Base-by-base conservation (phyloP, 1,140 invertebrate species). In the Zeugodacus cucurbitae region DNA sequence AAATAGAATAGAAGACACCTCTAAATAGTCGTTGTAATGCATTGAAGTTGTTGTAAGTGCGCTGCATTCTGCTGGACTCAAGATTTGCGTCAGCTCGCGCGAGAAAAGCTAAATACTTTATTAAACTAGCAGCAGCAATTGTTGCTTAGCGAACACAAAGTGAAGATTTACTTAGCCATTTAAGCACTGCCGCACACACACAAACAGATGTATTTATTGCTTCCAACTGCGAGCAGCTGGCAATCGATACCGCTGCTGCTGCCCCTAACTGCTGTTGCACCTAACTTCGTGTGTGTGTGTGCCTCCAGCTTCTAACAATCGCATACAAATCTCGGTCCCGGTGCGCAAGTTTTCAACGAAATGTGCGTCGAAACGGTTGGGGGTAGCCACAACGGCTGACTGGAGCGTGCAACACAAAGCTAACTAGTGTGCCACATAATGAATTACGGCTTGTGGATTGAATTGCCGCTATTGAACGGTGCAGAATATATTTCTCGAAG, bases 291-390 rank as follows among this genome's bases (percentile, higher is more conserved):
- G 22, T 74, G 67, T 41, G 7, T 74, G 17, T 10, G 8, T 37
- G 67, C 5, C 3, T 29, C 44, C 20, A 32, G 14, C 2, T 57
- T 57, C 48, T 59, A 58, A 59, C 32, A 37, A 86, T 41, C 57
- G 34, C 57, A 88, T 86, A 91, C 91, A 92, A 92, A 92, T 92
- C 91, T 92, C 91, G 91, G 92, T 92, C 91, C 91, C 91, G 91
- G 91, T 90, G 91, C 91, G 91, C 91, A 92, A 88, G 90, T 92
- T 92, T 92, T 92, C 91, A 92, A 90, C 91, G 91, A 92, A 92
- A 90, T 90, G 89, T 67, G 86, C 87, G 87, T 87, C 58, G 54
- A 54, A 87, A 87, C 87, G 41, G 59, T 87, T 59, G 54, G 87
- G 57, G 87, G 87, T 87, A 87, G 54, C 85, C 48, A 20, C 67